phyloP scores from a whole-genome alignment of 2,113 vertebrate genomes.

The Tiliqua scincoides region DNA sequence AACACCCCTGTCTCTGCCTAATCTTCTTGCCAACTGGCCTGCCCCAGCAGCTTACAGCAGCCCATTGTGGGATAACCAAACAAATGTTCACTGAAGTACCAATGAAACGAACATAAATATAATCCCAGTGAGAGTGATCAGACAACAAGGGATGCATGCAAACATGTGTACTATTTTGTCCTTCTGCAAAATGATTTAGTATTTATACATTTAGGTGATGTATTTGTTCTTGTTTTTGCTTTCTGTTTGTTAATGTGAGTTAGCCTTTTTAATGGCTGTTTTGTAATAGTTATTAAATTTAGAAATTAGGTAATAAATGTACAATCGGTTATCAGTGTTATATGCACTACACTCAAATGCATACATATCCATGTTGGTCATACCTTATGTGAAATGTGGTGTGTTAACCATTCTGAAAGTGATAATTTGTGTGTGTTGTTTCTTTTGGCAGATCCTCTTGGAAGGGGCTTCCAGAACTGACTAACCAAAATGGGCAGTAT shows the following conservation, averaged over 20 bases:
- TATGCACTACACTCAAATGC: neutral
- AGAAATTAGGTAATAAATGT: neutral
- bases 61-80: neutral
- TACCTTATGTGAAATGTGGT: neutral
- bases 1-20: neutral
- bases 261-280: neutral
- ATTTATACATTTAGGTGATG: too few species aligned
- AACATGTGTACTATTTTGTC: neutral
- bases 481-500: conserved; percentile 92
- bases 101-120: neutral
- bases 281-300: neutral
- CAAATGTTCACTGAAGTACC: neutral
- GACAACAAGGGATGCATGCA: neutral
- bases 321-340: neutral
- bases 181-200: neutral
- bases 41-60: neutral
- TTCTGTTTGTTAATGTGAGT: neutral
- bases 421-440: conserved; percentile 26
- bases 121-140: neutral
- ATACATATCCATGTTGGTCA: neutral
- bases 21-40: neutral
- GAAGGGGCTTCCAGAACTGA: conserved; percentile 97
- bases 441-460: conserved; percentile 86
- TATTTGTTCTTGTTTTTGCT: neutral
- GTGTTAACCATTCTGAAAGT: neutral